Evolutionary conservation across 1,140 invertebrate species (phyloP).

Genomic region (Drosophila chauvacae): DNA sequence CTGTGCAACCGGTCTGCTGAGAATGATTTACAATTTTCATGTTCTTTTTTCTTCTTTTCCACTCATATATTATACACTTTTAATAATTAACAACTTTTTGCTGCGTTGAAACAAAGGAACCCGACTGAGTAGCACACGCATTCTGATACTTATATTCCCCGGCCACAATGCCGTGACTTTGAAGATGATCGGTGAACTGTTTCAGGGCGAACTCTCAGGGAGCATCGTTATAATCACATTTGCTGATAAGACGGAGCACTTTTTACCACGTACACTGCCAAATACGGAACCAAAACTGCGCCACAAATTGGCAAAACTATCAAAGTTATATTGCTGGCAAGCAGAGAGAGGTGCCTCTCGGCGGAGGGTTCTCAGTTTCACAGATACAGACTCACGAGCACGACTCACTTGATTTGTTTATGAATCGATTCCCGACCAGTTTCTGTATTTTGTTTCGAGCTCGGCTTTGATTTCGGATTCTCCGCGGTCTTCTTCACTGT

Average conservation of each 20-base stretch:
- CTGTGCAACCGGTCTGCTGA: conserved; percentile 34
- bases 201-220: conserved; percentile 4
- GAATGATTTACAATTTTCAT: conserved; percentile 17
- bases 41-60: not conserved
- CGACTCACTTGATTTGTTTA: conserved; percentile 61
- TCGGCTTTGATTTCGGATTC: conserved; percentile 1
- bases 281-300: conserved; percentile 71
- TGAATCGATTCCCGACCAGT: conserved; percentile 35
- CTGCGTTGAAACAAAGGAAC: conserved; percentile 26
- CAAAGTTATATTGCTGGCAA: conserved; percentile 47
- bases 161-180: conserved; percentile 11
- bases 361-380: conserved; percentile 8
- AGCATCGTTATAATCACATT: conserved; percentile 25
- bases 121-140: conserved; percentile 27
- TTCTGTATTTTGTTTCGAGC: conserved; percentile 11
- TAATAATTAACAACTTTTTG: conserved; percentile 45
- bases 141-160: conserved; percentile 12
- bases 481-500: conserved; percentile 57
- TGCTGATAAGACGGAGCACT: conserved; percentile 20
- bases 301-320: conserved; percentile 70
- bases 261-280: conserved; percentile 36
- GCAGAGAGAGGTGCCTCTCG: conserved; percentile 6
- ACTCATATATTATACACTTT: conserved; percentile 11
- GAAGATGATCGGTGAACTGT: conserved; percentile 19
- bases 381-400: conserved; percentile 24